phyloP scores from a whole-genome alignment of 2,113 vertebrate genomes.

The Pteruthius melanotis region DNA sequence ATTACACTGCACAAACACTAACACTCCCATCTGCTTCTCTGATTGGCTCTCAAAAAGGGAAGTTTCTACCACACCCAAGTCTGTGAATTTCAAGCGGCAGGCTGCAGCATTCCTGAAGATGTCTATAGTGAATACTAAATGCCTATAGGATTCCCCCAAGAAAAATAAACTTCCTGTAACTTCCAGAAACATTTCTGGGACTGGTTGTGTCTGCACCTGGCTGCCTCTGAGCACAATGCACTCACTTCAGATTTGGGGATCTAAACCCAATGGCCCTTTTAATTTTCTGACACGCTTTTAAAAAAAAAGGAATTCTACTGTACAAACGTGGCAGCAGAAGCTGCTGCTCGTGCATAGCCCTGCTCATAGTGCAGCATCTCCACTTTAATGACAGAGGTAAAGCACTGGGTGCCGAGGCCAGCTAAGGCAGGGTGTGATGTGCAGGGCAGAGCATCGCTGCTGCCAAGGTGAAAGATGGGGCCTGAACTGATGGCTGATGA shows the following conservation, averaged over 20 bases:
- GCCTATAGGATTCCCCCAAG: background rate
- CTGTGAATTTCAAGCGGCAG: background rate
- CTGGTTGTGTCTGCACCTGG: background rate
- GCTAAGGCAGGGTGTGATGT: background rate
- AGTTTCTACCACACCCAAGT: background rate
- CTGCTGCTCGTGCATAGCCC: background rate
- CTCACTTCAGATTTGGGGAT: background rate
- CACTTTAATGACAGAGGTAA: background rate
- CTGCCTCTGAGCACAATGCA: fast-evolving
- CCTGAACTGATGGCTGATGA: background rate
- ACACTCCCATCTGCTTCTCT: background rate
- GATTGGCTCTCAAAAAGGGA: background rate
- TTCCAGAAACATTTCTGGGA: background rate
- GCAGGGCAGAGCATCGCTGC: background rate
- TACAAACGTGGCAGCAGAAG: fast-evolving
- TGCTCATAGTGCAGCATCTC: background rate
- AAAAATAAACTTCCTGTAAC: background rate
- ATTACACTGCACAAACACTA: background rate
- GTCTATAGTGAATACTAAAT: background rate
- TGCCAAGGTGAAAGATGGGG: background rate
- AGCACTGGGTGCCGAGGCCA: background rate
- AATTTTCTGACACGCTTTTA: background rate
- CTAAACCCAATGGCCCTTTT: background rate
- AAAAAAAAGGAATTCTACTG: background rate
- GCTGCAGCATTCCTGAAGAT: background rate